Evolutionary conservation across 1,140 invertebrate genomes (phyloP).

Genomic region (Drosophila oshimai): DNA sequence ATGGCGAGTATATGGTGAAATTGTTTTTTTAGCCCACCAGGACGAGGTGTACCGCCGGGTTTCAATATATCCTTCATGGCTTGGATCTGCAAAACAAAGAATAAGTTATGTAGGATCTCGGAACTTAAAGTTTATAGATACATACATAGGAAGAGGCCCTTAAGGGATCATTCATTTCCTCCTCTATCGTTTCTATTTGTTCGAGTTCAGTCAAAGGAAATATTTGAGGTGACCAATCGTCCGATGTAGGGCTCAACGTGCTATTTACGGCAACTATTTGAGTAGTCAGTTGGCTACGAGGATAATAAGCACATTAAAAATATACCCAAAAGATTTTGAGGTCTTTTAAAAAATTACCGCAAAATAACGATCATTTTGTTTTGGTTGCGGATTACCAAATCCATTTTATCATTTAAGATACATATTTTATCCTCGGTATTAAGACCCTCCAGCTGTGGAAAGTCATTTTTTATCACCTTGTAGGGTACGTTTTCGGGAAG

Average conservation of each 20-base stretch:
- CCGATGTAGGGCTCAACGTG: background rate
- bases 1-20: conserved; percentile 24
- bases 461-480: background rate
- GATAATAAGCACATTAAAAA: too few relatives aligned
- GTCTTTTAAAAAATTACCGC: background rate
- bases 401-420: conserved; percentile 27
- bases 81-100: background rate
- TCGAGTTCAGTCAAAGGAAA: conserved; percentile 20
- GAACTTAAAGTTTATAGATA: too few relatives aligned
- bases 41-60: conserved; percentile 1
- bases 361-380: conserved; percentile 17
- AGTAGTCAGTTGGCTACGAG: background rate
- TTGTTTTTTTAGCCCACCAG: conserved; percentile 17
- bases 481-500: background rate
- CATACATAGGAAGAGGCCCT: conserved; percentile 11
- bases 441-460: background rate
- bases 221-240: background rate
- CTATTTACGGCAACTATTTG: background rate
- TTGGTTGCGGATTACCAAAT: conserved; percentile 22
- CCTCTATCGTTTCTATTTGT: conserved; percentile 17
- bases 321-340: background rate
- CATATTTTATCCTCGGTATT: conserved; percentile 19
- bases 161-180: conserved; percentile 22
- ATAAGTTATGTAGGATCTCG: background rate
- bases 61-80: conserved; percentile 18